These are phyloP conservation scores for Phenganax stokvisi DNA, from an alignment of 92 coral and sea anemone species.

Conservation along the genomic window DNA sequence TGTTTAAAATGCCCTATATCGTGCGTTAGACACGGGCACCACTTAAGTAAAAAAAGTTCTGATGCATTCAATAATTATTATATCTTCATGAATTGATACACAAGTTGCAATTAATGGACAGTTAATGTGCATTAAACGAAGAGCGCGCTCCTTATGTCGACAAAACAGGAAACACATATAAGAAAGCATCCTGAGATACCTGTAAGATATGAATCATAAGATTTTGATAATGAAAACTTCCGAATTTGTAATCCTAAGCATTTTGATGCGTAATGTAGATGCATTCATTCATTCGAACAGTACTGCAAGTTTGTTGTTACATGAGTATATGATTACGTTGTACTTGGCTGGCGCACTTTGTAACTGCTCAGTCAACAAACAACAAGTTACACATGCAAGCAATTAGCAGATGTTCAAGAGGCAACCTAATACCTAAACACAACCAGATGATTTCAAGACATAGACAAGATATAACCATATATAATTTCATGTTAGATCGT, in stretches of 20 bases:
- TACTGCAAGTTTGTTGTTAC: not conserved
- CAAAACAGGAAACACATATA: not conserved
- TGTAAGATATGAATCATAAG: not conserved
- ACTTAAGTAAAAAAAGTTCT: not conserved
- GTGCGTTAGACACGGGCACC: not conserved
- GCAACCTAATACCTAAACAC: not conserved
- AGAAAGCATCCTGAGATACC: not conserved
- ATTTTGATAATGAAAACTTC: not conserved
- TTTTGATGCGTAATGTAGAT: not conserved
- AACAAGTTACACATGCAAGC: slow-evolving; percentile 1
- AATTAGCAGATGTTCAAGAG: slow-evolving; percentile 12
- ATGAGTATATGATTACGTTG: not conserved
- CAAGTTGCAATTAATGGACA: not conserved
- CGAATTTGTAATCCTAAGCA: not conserved
- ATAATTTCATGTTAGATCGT: not conserved
- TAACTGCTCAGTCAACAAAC: slow-evolving; percentile 7
- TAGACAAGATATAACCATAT: not conserved
- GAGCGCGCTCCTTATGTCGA: not conserved
- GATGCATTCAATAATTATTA: not conserved
- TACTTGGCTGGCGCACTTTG: slow-evolving; percentile 2
- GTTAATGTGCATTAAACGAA: not conserved
- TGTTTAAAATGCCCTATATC: not conserved
- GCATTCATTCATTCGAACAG: not conserved
- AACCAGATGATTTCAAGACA: slow-evolving; percentile 5
- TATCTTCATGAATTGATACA: not conserved